phyloP scores from a whole-genome alignment of 1,140 invertebrate species.

The Caenorhabditis tropicalis region DNA sequence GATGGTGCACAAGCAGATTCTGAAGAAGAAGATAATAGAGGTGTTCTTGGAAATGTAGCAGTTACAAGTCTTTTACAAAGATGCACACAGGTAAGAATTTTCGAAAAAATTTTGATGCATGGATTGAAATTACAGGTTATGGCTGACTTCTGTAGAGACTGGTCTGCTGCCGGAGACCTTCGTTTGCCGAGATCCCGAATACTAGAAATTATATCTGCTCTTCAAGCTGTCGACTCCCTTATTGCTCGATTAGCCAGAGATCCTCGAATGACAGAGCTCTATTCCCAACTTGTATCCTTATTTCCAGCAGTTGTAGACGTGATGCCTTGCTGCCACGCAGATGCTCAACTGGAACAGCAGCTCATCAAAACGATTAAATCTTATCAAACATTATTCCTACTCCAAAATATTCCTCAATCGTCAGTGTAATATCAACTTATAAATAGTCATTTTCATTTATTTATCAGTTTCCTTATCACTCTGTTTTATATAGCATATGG shows the following conservation, averaged over 20 bases:
- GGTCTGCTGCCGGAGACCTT: conserved; percentile 41
- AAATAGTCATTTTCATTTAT: conserved; percentile 7
- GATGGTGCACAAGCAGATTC: conserved; percentile 50
- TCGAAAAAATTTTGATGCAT: background rate
- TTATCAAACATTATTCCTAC: conserved; percentile 62
- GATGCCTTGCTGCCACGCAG: conserved; percentile 63
- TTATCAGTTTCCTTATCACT: conserved; percentile 7
- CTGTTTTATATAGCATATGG: conserved; percentile 9
- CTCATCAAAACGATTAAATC: conserved; percentile 63
- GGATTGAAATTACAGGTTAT: conserved; percentile 24
- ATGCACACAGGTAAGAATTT: conserved; percentile 4
- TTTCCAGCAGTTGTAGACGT: conserved; percentile 64
- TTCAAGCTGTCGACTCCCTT: conserved; percentile 47
- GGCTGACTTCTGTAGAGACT: conserved; percentile 36
- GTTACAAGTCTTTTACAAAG: conserved; percentile 32
- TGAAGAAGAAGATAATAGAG: background rate
- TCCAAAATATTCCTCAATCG: conserved; percentile 6
- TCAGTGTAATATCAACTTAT: background rate
- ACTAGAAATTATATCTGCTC: conserved; percentile 33
- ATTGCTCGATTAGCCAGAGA: conserved; percentile 44
- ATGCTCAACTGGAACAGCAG: conserved; percentile 63
- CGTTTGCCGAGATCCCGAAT: conserved; percentile 45
- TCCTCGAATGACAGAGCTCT: conserved; percentile 56
- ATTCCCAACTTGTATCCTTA: conserved; percentile 63
- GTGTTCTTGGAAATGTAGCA: conserved; percentile 43